phyloP scores from a whole-genome alignment of 2,113 vertebrate genomes.

The Pseudolaguvia tuberculata region DNA sequence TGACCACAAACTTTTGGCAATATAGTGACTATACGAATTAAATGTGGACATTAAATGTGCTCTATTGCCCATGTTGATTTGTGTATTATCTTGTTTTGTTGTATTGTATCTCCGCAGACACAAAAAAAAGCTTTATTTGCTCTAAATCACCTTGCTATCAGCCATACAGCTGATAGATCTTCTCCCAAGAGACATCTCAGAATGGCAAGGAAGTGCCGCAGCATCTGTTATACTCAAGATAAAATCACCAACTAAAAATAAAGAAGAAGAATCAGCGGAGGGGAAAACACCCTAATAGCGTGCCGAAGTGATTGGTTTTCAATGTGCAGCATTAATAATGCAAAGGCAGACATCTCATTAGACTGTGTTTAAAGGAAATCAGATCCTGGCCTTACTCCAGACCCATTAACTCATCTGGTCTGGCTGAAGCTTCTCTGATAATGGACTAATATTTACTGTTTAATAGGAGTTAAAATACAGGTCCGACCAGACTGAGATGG shows the following conservation, averaged over 20 bases:
- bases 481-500: slow-evolving; percentile 35
- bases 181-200: neutral
- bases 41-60: neutral
- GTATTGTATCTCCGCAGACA: neutral
- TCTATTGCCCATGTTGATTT: neutral
- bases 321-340: slow-evolving; percentile 62
- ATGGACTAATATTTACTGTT: slow-evolving; percentile 65
- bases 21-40: neutral
- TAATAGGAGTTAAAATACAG: slow-evolving; percentile 59
- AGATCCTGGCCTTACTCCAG: slow-evolving; percentile 58
- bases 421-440: slow-evolving; percentile 57
- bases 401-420: slow-evolving; percentile 62
- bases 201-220: slow-evolving; percentile 47
- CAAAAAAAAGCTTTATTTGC: neutral
- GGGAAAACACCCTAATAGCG: slow-evolving; percentile 55
- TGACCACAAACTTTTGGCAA: too few relatives aligned
- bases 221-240: slow-evolving; percentile 45
- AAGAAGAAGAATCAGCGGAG: slow-evolving; percentile 54
- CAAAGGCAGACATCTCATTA: slow-evolving; percentile 63
- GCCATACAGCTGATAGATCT: neutral
- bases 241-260: slow-evolving; percentile 28
- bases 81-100: neutral
- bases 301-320: slow-evolving; percentile 43
- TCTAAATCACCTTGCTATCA: slow-evolving; percentile 1
- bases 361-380: slow-evolving; percentile 63